Evolutionary conservation across 2,113 vertebrate species (phyloP), one percentile per base, ranked within the genome.

Genomic region (Lagenorhynchus albirostris): DNA sequence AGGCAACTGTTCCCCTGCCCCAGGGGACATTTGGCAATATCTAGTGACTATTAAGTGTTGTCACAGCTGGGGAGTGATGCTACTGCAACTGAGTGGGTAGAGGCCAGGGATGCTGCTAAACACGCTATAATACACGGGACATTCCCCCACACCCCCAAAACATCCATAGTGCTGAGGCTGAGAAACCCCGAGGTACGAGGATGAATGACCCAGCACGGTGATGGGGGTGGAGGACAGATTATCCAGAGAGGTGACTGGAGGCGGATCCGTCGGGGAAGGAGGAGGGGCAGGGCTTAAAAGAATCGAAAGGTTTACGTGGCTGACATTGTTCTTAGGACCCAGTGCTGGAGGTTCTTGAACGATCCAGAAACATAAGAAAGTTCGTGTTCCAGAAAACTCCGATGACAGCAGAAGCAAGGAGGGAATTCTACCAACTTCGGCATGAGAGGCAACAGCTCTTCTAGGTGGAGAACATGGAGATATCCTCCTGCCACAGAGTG

Each of bases 351-450:
- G 53, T 73, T 68, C 38, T 81, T 4, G 11, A 65, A 79, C 13
- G 38, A 68, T 23, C 6, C 17, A 55, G 81, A 67, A 31, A 26
- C 21, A 11, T 20, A 63, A 10, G 73, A 58, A 33, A 47, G 12
- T 11, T 2, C 2, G 2, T 41, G 13, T 25, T 65, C 4, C 15
- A 13, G 36, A n/a, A 68, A 53, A 18, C 13, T 29, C 13, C 0
- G 73, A 41, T 18, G 26, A 23, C 50, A 81, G 21, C 17, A 62
- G 81, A 62, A 33, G 14, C 38, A 15, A 36, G 44, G 8, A 15
- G 20, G 50, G 1, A 4, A 0, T 3, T 29, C 33, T 2, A 25
- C 0, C 5, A 29, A 17, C 38, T 2, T 65, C 2, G 26, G 53
- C 29, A 2, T 2, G 10, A 36, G 6, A 8, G 12, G 14, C 0